Evolutionary conservation across 2,113 vertebrate species (phyloP), one percentile per base, ranked within the genome.

Genomic region (Phalacrocorax brasilianus): DNA sequence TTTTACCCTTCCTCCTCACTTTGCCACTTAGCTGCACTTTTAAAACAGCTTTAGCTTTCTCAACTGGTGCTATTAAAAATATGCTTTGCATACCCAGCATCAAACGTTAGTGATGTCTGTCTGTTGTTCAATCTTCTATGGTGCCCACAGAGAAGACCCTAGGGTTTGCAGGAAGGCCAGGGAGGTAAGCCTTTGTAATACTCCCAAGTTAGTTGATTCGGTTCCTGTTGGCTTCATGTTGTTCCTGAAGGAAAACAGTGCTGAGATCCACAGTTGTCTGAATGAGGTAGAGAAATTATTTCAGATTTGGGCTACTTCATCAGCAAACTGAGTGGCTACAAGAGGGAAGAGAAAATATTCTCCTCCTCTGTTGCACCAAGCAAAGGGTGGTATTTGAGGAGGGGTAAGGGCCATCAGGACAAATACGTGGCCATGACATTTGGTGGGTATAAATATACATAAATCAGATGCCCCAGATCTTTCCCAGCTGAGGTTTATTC

Each of bases 401-500:
- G 26, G 11, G 23, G 24, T 70, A 45, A 76, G 66, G 79, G 35
- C 24, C 55, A 59, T 30, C 1, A 4, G 40, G 30, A 85, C 20
- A 50, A 71, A 26, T 40, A 50, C 40, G 23, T 65, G 47, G 11
- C 49, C 11, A 21, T 56, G 59, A 47, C 55, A 66, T 79, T 90
- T 95, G 74, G 74, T 66, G 89, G 40, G 32, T 89, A 66, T 50
- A 67, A 87, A 89, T 68, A 68, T 14, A 44, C 35, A 66, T 58
- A 66, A 58, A 79, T 45, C 62, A 68, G 91, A 96, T 82, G 89
- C 49, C 62, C 40, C 13, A 56, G 4, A 79, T 88, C 50, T 91
- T 58, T 85, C 74, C 78, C 87, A 94, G 49, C 47, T 93, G 93
- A 94, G 62, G 77, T 79, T 92, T 80, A 32, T 19, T 82, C 62